Evolutionary conservation across 1,140 invertebrate genomes (phyloP), one percentile per base, ranked within the genome.

Genomic region (Heliconius nattereri): DNA sequence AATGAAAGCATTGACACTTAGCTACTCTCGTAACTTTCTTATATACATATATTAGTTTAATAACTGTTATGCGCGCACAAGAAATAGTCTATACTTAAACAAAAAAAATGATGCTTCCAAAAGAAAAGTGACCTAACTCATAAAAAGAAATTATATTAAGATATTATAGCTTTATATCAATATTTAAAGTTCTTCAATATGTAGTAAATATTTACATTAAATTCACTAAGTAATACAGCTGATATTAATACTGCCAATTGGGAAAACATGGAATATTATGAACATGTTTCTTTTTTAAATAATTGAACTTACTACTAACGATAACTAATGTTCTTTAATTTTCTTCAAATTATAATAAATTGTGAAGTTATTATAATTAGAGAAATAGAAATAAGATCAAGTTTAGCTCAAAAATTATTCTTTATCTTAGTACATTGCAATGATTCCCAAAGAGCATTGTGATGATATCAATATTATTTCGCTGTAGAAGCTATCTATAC

Each of bases 361-460:
- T 16, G 16, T 16, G 40, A 45, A 6, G 13, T 45, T 45, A 16
- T 45, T 45, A 13, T 13, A 45, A 45, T 5, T 1, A 45, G 3
- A 16, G 13, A 45, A 45, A 45, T 20, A 9, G 13, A 66, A 29
- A 66, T 26, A 66, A 66, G 60, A 29, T 26, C 2, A 19, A n/a
- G 23, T 1, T 66, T 26, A 66, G 1, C 23, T 66, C 9, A 13
- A 66, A 16, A 66, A 76, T 7, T 35, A 7, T 20, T 52, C 6
- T 52, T 52, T 52, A 52, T 52, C 0, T 45, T 20, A 45, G 40
- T 45, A 16, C 40, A 45, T 45, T 45, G 40, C 1, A 13, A 45
- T 16, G 40, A 45, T 45, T 83, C 80, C 81, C 81, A 85, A 83
- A 85, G 81, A 83, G 75, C 49, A 74, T 76, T 85, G 79, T 85